Conservation (phyloP, 2,113 vertebrate species). For the Perognathus longimembris region DNA sequence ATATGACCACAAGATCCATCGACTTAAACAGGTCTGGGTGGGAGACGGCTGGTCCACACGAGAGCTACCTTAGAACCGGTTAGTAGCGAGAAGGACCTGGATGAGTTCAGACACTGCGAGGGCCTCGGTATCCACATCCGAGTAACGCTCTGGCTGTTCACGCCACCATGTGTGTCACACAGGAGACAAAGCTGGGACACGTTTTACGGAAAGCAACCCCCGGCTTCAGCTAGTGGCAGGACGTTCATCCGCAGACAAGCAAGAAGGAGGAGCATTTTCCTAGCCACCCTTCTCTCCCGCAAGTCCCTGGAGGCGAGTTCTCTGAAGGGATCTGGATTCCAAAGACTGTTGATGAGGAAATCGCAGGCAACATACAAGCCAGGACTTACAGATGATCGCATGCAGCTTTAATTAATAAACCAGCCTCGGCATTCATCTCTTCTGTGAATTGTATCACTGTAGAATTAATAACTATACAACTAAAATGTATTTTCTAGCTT, state of each 20-base stretch:
- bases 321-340: too few species aligned
- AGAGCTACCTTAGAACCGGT: too few species aligned
- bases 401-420: neutral
- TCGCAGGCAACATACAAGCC: too few species aligned
- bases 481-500: neutral
- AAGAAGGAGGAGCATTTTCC: neutral
- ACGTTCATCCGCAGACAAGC: neutral
- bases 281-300: too few species aligned
- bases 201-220: neutral
- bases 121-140: neutral
- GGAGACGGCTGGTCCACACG: conserved; percentile 53
- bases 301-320: too few species aligned
- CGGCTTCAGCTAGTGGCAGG: neutral
- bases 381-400: too few species aligned
- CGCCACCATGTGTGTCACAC: fast-evolving
- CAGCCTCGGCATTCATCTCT: neutral
- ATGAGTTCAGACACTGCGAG: neutral
- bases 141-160: neutral
- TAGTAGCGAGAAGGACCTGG: neutral
- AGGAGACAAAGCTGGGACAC: fast-evolving
- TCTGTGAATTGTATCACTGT: neutral
- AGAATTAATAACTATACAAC: neutral
- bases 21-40: conserved; percentile 65
- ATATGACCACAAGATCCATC: conserved; percentile 72
- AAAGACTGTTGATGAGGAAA: too few species aligned